phyloP scores from a whole-genome alignment of 2,113 vertebrate genomes.

The Arizona elegans region DNA sequence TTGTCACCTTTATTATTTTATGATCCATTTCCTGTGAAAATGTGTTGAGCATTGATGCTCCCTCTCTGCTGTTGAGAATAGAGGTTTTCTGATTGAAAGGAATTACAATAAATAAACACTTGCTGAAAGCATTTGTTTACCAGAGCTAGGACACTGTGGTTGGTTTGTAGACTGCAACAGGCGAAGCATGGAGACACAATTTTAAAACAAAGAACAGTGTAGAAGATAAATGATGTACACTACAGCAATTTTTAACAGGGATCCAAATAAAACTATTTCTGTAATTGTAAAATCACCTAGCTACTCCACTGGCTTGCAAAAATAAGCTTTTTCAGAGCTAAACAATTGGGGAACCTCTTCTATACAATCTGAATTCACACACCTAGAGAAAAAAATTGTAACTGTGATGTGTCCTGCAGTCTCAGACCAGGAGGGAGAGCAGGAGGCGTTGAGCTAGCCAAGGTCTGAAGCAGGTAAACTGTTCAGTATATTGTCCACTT shows the following conservation, averaged over 20 bases:
- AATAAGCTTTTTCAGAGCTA: neutral
- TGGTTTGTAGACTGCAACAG: neutral
- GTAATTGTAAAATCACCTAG: neutral
- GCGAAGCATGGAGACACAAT: neutral
- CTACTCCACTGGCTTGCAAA: neutral
- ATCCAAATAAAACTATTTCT: neutral
- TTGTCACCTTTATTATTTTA: neutral
- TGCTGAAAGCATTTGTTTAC: neutral
- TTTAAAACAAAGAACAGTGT: neutral
- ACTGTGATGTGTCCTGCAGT: neutral
- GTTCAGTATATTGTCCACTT: neutral
- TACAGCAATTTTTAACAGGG: neutral
- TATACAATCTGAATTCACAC: neutral
- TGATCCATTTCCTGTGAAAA: neutral
- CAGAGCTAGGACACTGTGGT: neutral
- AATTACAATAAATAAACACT: neutral
- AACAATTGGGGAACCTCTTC: neutral
- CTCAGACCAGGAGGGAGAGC: neutral
- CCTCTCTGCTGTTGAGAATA: neutral
- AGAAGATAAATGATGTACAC: neutral
- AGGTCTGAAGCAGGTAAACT: neutral
- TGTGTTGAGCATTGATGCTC: neutral
- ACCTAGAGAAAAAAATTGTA: fast-evolving
- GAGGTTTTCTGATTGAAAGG: neutral
- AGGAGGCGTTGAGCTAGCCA: neutral